Evolutionary conservation across 1,140 invertebrate genomes (phyloP), one percentile per base, ranked within the genome.

Genomic region (Ganaspis sp.): DNA sequence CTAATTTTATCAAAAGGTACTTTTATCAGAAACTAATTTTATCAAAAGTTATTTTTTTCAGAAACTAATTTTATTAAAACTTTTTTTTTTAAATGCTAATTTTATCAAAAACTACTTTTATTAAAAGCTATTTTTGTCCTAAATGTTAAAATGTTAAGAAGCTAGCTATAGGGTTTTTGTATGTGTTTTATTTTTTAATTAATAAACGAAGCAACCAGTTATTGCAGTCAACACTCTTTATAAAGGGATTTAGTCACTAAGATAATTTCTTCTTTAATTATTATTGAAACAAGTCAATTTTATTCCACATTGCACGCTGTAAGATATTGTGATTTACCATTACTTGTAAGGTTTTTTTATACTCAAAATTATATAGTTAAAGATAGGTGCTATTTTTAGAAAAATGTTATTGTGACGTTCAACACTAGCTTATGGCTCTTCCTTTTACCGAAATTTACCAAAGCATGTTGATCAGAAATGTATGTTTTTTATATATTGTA

Each of bases 401-500:
- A 17, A 40, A n/a, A 40, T 70, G 69, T 70, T 40, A 40, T 8
- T 45, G 69, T 70, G 69, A 34, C 40, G 34, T 70, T 70, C 40
- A 26, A 23, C 34, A 38, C 69, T 40, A 70, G 40, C 34, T 37
- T 9, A 29, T 40, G 69, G 40, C 69, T 70, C 40, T 73, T 64
- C 58, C 58, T 64, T 29, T 15, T 64, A 64, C 58, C 58, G 58
- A 64, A 64, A 64, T 64, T 29, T 64, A 64, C 58, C 58, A 64
- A 78, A 83, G 74, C 23, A 84, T 79, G 53, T 72, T 21, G 69
- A 85, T 23, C 54, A n/a, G 69, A 69, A 79, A 42, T 85, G 72
- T 81, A 80, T 77, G 76, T 77, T 84, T 85, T 87, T 87, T 64
- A 80, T n/a, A n/a, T 84, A 84, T 81, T 78, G 73, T 81, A 77